Evolutionary conservation across 1,140 invertebrate species (phyloP), one percentile per base, ranked within the genome.

Genomic region (Littorina saxatilis): DNA sequence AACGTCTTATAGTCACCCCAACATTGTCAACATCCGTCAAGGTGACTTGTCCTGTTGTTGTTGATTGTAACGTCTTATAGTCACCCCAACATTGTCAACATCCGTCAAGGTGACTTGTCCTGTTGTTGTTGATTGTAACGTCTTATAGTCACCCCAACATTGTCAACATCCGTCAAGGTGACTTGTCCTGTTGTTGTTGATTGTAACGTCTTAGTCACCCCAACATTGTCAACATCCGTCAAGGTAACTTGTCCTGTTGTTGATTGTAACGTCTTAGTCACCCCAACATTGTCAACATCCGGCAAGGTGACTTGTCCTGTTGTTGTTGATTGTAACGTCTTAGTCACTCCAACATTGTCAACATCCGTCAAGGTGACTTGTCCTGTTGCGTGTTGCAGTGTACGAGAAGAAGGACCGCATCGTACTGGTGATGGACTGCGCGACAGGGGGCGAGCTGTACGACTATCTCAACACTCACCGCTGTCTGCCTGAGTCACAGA

Each of bases 391-490:
- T 82, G 88, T 94, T 94, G 82, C 92, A 99, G 98, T 99, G 85
- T 99, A 99, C 94, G 98, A 99, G 94, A 99, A 99, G 93, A 96
- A 96, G 87, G 98, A 99, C 92, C 99, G 99, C 94, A 99, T 99
- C 95, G 98, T 99, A 81, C 94, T 99, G 70, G 98, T 99, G 13
- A 99, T 99, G 98, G 99, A 99, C 93, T 99, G 99, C 92, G 99
- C 98, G 70, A 96, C 96, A 80, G 98, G 98, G 70, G 99, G 99
- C 82, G 99, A 99, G 93, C 94, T 99, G 1, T 99, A 99, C 89
- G 99, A 99, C 93, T 99, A 99, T 93, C 95, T 99, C 75, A 98
- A 97, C 89, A 96, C 98, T 90, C 94, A 96, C 80, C 98, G 98
- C 93, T 96, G 97, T 75, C 94, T 99, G 80, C 93, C 95, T 73